Evolutionary conservation across 1,140 invertebrate species (phyloP).

Genomic region (Drosophila elegans): DNA sequence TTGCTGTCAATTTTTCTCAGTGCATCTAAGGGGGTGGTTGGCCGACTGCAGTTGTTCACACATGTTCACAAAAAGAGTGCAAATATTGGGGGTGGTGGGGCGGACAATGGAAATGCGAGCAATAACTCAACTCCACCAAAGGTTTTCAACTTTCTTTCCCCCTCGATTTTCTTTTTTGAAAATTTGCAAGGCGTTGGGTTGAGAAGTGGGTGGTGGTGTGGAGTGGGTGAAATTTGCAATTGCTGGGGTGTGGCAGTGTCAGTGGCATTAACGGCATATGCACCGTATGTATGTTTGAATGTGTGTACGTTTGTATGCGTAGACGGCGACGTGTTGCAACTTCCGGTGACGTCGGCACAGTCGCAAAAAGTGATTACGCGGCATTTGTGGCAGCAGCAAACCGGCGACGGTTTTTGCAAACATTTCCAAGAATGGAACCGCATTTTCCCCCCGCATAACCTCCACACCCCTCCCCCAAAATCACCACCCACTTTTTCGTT

Average conservation of each 20-base stretch:
- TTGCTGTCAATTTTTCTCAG: background rate
- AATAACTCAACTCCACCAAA: constrained; percentile 63
- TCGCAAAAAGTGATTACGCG: constrained; percentile 74
- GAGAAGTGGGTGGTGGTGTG: background rate
- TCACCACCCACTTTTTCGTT: constrained; percentile 4
- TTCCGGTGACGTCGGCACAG: constrained; percentile 52
- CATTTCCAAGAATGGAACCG: constrained; percentile 72
- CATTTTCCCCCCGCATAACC: constrained; percentile 9
- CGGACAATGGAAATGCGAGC: constrained; percentile 45
- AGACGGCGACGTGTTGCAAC: constrained; percentile 71
- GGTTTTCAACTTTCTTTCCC: constrained; percentile 17
- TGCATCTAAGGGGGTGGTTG: constrained; percentile 36
- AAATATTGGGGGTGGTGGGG: constrained; percentile 52
- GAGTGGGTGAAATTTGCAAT: constrained; percentile 46
- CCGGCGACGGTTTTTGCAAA: constrained; percentile 69
- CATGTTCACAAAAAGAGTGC: constrained; percentile 70
- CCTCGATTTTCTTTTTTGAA: constrained; percentile 48
- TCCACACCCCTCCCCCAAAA: background rate
- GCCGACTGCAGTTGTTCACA: constrained; percentile 73
- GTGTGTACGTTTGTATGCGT: constrained; percentile 18
- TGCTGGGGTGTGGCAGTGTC: constrained; percentile 60
- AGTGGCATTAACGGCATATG: constrained; percentile 64
- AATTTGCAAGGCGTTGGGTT: constrained; percentile 34
- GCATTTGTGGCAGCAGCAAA: constrained; percentile 71
- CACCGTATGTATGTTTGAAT: constrained; percentile 14